Conservation (phyloP, 2,797 vertebrate genomes). For the Muscicapa striata region DNA sequence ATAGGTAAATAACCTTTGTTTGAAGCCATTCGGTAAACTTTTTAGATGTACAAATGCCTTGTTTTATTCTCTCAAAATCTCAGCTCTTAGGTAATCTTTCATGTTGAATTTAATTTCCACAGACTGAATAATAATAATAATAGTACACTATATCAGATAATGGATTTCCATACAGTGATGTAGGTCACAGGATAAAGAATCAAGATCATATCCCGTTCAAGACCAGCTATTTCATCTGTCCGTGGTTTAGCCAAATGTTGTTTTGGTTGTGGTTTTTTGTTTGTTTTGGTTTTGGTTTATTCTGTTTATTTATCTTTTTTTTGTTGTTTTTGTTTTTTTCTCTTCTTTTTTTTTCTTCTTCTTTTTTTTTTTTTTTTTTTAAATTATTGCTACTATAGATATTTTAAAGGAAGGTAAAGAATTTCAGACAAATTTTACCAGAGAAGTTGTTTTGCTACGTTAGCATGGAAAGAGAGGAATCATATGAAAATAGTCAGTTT, state of each 20-base stretch:
- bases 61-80: neutral
- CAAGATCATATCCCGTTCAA: slow-evolving; percentile 39
- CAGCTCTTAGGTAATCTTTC: neutral
- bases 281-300: neutral
- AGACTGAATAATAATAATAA: neutral
- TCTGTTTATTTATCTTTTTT: neutral
- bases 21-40: neutral
- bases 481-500: slow-evolving; percentile 1
- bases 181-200: slow-evolving; percentile 50
- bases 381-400: neutral
- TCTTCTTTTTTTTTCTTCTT: neutral
- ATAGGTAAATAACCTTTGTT: neutral
- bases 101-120: neutral
- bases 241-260: neutral
- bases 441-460: neutral
- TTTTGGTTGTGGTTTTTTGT: neutral
- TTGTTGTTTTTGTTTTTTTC: neutral
- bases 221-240: neutral
- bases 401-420: slow-evolving; percentile 39
- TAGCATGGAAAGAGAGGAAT: slow-evolving; percentile 20
- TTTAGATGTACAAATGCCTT: neutral
- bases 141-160: neutral
- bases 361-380: no score
- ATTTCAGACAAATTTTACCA: slow-evolving; percentile 8
- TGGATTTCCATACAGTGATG: neutral